A percentile compares a stretch with the other conserved stretches of the same genome.
These are phyloP conservation scores for Potamarius usumacintae DNA, from an alignment of 2,113 vertebrate species.

Conservation along the genomic window DNA sequence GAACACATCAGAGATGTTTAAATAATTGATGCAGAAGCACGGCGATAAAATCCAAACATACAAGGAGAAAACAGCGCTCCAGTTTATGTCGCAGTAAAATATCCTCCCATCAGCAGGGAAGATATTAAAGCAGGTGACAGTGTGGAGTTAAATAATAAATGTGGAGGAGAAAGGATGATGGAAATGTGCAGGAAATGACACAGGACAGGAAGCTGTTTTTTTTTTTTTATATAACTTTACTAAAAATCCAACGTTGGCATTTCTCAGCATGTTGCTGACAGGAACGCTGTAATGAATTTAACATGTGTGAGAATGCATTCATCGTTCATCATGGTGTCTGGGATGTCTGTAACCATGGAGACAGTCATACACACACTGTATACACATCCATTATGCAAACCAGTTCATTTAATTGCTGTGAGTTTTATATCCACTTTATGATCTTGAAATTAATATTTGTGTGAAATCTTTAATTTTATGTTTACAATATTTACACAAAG, in stretches of 20 bases:
- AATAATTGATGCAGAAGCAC: not conserved
- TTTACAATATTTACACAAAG: not conserved
- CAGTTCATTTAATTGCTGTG: not conserved
- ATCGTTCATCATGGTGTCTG: not conserved
- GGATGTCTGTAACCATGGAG: not conserved
- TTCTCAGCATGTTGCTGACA: not conserved
- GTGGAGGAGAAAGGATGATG: slow-evolving; percentile 12
- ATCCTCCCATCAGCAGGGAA: not conserved
- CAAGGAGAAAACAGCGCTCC: not conserved
- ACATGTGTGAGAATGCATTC: not conserved
- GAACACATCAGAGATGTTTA: not conserved
- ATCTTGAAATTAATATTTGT: not conserved
- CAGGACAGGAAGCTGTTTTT: slow-evolving; percentile 6
- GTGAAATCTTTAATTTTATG: not conserved
- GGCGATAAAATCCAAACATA: not conserved
- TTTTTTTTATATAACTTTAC: not conserved
- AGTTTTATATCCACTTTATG: no score
- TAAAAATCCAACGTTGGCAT: not conserved
- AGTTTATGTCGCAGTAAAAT: not conserved
- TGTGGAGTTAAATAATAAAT: slow-evolving; percentile 29
- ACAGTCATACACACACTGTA: not conserved
- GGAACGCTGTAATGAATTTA: not conserved
- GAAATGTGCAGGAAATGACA: not conserved
- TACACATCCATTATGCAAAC: not conserved
- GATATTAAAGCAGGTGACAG: slow-evolving; percentile 1